Conservation (phyloP, 2,113 vertebrate genomes). For the Rhinolophus sinicus region DNA sequence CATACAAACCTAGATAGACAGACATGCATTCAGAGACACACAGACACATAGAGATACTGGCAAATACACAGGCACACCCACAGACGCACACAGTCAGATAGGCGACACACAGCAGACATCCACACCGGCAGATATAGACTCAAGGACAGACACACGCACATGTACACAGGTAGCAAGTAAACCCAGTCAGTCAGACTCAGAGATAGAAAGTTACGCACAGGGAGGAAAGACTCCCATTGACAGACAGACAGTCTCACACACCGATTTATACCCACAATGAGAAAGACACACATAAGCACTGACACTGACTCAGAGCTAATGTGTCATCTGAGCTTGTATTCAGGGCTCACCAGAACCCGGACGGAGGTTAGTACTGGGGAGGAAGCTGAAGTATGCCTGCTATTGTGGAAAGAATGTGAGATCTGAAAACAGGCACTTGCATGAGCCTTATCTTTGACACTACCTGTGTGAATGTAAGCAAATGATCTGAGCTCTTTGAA, state of each 20-base stretch:
- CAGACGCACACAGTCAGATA: not conserved
- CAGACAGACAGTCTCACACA: not conserved
- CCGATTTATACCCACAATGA: not conserved
- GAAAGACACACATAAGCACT: not conserved
- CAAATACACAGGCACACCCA: not conserved
- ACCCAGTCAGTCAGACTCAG: not conserved
- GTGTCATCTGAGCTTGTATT: not conserved
- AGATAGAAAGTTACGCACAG: not conserved
- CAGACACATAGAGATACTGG: not conserved
- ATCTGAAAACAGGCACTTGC: not conserved
- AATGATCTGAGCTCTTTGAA: not conserved
- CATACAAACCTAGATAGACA: not conserved
- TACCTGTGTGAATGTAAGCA: not conserved
- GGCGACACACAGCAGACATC: not conserved
- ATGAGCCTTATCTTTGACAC: not conserved
- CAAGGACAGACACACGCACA: not conserved
- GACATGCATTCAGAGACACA: not conserved
- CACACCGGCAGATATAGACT: not conserved
- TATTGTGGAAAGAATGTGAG: not conserved
- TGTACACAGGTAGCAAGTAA: not conserved
- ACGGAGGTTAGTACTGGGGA: not conserved
- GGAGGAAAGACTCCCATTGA: not conserved
- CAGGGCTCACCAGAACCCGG: not conserved
- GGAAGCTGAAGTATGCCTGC: not conserved
- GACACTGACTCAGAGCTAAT: not conserved